phyloP scores from a whole-genome alignment of 2,113 vertebrate genomes.

The Salvelinus namaycush region DNA sequence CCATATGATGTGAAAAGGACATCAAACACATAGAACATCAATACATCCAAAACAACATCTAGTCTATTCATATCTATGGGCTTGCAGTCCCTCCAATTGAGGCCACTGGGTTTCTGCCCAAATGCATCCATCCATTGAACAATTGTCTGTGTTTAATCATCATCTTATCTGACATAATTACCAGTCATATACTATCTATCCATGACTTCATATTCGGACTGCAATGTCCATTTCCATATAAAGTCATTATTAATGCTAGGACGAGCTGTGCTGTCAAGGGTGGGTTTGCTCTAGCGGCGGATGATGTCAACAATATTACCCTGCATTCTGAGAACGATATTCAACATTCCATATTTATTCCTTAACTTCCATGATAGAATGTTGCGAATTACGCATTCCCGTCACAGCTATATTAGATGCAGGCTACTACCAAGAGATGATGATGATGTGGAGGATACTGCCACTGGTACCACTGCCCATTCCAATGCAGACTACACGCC shows the following conservation, averaged over 20 bases:
- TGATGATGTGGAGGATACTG: constrained; percentile 13
- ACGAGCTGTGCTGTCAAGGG: constrained; percentile 45
- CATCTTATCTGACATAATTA: too few species aligned
- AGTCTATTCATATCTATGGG: too few species aligned
- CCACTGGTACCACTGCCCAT: constrained; percentile 2
- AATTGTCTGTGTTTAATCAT: background rate
- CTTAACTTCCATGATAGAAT: too few species aligned
- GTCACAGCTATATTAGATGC: too few species aligned
- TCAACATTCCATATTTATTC: background rate
- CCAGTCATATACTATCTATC: background rate
- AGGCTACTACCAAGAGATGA: too few species aligned
- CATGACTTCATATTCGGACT: constrained; percentile 32
- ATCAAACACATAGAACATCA: too few species aligned
- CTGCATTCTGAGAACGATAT: background rate
- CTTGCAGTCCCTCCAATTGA: too few species aligned
- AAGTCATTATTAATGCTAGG: constrained; percentile 62
- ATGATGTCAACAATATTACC: background rate
- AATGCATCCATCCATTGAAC: too few species aligned
- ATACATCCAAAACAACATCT: too few species aligned
- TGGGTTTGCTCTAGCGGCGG: constrained; percentile 25
- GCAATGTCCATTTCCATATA: constrained; percentile 47
- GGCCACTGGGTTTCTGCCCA: too few species aligned
- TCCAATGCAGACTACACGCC: constrained; percentile 72
- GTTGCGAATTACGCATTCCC: too few species aligned
- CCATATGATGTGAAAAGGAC: too few species aligned